Base-by-base conservation (phyloP, 2,113 vertebrate genomes). In the Oenanthe oenanthe region DNA sequence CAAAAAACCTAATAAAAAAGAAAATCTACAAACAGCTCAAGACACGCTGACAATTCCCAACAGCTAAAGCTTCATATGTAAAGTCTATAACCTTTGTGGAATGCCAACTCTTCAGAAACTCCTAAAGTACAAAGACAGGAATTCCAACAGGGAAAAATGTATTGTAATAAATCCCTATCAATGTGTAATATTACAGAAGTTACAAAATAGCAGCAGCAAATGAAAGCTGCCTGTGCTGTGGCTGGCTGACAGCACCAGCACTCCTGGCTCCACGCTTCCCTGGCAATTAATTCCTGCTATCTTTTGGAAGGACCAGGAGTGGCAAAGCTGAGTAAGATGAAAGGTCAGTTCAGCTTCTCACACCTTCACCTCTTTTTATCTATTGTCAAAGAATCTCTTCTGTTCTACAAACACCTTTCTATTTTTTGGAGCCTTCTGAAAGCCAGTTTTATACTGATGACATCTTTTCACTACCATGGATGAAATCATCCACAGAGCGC, bases 291-390 rank as follows among this genome's bases (percentile, higher is more conserved):
- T 68, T 71, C 77, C 84, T 57, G 34, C n/a, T 68, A 68, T 21
- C 29, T 31, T 87, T 83, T 32, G n/a, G 50, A 88, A 95, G 63
- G 45, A 88, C 12, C 50, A 66, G 26, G 29, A 34, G 77, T 34
- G 58, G 57, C 77, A 89, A 89, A 94, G 67, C 53, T 14, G 31
- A 88, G 50, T 3, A 48, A 92, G 60, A 86, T 40, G 28, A 71
- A 92, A 93, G 65, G 61, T 85, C 68, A 91, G 65, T 38, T 95
- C 86, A 75, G 63, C 80, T 91, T 84, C 58, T 79, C 58, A 85
- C 31, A 53, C 57, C 28, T 84, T 78, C 34, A 67, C 34, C 40
- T 86, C 83, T 74, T 77, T 65, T 83, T 18, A 58, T 66, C 56
- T 76, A 58, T 32, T 85, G 76, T 84, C 74, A 82, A 50, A 75